phyloP scores from a whole-genome alignment of 2,888 invertebrate genomes.

The Cistogaster globosa region DNA sequence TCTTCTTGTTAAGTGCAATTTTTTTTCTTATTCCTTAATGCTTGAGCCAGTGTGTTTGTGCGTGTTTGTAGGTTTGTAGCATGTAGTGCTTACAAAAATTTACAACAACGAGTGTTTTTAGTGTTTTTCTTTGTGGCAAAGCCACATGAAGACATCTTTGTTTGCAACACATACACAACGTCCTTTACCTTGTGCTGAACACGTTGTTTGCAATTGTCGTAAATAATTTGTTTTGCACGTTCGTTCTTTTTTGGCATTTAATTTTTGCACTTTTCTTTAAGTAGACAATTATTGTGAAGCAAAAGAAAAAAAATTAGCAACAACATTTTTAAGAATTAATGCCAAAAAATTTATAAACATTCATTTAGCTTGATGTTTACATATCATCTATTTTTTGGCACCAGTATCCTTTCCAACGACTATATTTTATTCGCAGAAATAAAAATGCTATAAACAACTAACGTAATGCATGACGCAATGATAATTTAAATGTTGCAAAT shows the following conservation, averaged over 20 bases:
- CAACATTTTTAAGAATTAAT: slow-evolving; percentile 28
- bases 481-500: not conserved
- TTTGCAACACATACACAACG: slow-evolving; percentile 24
- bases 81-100: slow-evolving; percentile 55
- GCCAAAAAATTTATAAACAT: slow-evolving; percentile 51
- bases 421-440: not conserved
- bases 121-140: slow-evolving; percentile 48
- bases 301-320: slow-evolving; percentile 17
- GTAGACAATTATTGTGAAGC: slow-evolving; percentile 5
- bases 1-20: slow-evolving; percentile 37
- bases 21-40: slow-evolving; percentile 16
- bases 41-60: not conserved
- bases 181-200: slow-evolving; percentile 1
- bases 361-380: slow-evolving; percentile 38
- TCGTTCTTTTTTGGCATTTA: not conserved
- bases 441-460: slow-evolving; percentile 8
- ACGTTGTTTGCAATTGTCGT: slow-evolving; percentile 50
- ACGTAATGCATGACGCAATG: slow-evolving; percentile 6
- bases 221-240: slow-evolving; percentile 53
- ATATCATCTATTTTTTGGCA: slow-evolving; percentile 54
- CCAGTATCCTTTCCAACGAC: slow-evolving; percentile 1
- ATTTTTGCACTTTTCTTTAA: not conserved
- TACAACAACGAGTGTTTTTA: slow-evolving; percentile 59
- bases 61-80: slow-evolving; percentile 50
- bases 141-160: slow-evolving; percentile 36